Conservation (phyloP, 2,888 invertebrate species). For the Odontothrips loti region DNA sequence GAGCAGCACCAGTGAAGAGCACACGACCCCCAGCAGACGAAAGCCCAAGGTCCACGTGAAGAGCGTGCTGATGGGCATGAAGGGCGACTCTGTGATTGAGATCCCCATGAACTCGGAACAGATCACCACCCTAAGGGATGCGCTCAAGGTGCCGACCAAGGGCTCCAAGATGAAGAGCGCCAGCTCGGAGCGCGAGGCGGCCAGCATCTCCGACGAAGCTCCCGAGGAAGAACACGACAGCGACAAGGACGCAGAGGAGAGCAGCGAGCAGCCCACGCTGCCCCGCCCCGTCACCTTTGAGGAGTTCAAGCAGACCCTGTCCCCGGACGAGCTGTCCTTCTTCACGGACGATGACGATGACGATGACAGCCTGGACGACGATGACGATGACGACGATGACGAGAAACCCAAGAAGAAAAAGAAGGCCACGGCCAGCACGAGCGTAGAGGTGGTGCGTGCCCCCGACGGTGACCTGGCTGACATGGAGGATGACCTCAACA, state of each 20-base stretch:
- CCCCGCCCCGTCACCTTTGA: neutral
- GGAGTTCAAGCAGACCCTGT: constrained; percentile 7
- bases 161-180: neutral
- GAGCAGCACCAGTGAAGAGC: constrained; percentile 12
- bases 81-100: neutral
- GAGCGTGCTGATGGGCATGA: constrained; percentile 17
- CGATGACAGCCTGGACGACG: neutral
- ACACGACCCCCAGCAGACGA: neutral
- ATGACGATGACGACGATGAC: neutral
- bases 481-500: neutral
- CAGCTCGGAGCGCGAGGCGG: constrained; percentile 29
- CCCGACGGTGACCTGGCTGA: neutral
- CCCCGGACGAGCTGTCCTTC: constrained; percentile 4
- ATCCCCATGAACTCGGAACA: neutral
- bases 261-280: constrained; percentile 39
- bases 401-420: neutral
- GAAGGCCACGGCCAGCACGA: neutral
- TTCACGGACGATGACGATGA: constrained; percentile 9
- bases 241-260: constrained; percentile 46
- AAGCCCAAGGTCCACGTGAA: neutral
- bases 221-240: constrained; percentile 34
- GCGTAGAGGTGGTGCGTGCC: neutral
- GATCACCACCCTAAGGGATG: neutral
- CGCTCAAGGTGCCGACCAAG: neutral
- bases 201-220: constrained; percentile 26